Percentiles rank a stretch among this genome's conserved stretches.
Evolutionary conservation across 2,797 vertebrate species (phyloP).

Genomic region (Melanotaenia maccullochi): DNA sequence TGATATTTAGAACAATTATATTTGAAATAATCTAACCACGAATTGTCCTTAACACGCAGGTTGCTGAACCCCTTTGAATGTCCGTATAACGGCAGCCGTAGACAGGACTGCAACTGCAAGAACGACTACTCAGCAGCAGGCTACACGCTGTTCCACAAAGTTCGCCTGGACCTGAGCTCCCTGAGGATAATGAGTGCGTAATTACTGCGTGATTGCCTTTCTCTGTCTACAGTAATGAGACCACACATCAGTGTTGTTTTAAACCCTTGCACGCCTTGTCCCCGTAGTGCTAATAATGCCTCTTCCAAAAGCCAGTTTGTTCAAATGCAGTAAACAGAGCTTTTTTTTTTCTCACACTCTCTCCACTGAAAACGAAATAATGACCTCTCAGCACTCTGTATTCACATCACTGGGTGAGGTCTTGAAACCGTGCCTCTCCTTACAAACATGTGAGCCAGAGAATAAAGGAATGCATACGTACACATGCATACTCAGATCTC

Average conservation of each 20-base stretch:
- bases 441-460: constrained; percentile 30
- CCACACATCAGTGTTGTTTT: constrained; percentile 68
- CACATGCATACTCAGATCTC: constrained; percentile 14
- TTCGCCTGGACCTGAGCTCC: constrained; percentile 89
- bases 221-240: constrained; percentile 50
- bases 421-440: constrained; percentile 39
- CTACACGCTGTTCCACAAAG: constrained; percentile 92
- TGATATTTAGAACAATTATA: neutral
- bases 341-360: constrained; percentile 22
- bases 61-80: constrained; percentile 94
- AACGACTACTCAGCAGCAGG: constrained; percentile 92
- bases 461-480: constrained; percentile 37
- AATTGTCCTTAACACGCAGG: constrained; percentile 68
- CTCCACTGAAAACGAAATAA: constrained; percentile 45
- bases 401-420: constrained; percentile 36
- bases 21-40: neutral
- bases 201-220: constrained; percentile 50
- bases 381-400: constrained; percentile 32
- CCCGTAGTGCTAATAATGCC: constrained; percentile 7
- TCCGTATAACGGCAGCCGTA: constrained; percentile 93
- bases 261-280: constrained; percentile 39
- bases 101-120: constrained; percentile 89
- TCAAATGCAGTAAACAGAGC: constrained; percentile 9
- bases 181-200: constrained; percentile 93
- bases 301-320: neutral